Evolutionary conservation across 2,797 vertebrate species (phyloP).

Genomic region (Syncerus caffer): DNA sequence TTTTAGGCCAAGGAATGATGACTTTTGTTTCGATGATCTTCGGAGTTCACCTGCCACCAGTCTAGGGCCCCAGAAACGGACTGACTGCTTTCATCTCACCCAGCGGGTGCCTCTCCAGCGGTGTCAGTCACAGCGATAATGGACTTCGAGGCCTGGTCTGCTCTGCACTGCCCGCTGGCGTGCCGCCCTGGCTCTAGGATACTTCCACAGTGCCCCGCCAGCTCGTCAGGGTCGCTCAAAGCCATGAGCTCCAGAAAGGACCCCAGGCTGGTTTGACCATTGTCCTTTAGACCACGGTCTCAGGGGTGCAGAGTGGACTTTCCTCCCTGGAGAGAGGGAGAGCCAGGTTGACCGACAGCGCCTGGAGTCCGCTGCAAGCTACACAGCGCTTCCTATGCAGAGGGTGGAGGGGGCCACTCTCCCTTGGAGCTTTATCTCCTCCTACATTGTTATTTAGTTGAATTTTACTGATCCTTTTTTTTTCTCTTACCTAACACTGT

Average conservation of each 20-base stretch:
- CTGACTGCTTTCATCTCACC: not conserved
- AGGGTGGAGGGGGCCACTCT: not conserved
- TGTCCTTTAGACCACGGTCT: not conserved
- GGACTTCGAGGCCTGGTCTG: not conserved
- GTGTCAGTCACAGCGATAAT: not conserved
- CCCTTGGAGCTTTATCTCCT: not conserved
- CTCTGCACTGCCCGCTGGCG: not conserved
- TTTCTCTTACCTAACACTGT: not conserved
- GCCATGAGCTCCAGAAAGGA: not conserved
- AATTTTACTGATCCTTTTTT: not conserved
- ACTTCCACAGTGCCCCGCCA: not conserved
- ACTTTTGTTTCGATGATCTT: not conserved
- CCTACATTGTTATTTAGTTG: not conserved
- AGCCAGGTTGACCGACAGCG: no score
- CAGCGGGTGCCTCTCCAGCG: not conserved
- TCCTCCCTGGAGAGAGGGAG: not conserved
- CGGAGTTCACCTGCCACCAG: not conserved
- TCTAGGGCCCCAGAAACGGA: not conserved
- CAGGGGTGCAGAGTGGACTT: not conserved
- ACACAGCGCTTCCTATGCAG: not conserved
- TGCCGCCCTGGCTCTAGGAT: not conserved
- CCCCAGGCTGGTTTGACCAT: not conserved
- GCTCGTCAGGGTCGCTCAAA: not conserved
- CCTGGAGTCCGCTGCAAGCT: not conserved
- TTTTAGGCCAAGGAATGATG: conserved; percentile 48